These are phyloP conservation scores for Sturnus vulgaris DNA, from an alignment of 2,113 vertebrate genomes.

Conservation along the genomic window DNA sequence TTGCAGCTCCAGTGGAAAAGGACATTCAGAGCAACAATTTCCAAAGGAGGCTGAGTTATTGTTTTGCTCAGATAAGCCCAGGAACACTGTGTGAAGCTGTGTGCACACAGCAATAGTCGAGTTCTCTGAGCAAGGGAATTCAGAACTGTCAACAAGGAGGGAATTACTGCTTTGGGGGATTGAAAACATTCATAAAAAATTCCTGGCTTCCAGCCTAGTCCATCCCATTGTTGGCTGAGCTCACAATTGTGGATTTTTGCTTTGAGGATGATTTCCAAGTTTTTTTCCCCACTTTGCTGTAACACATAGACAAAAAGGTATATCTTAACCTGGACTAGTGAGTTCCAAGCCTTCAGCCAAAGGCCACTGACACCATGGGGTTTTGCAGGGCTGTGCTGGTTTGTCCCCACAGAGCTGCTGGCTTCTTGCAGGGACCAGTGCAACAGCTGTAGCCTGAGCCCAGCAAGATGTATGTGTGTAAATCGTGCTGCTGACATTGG, in stretches of 20 bases:
- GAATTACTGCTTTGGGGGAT: constrained; percentile 8
- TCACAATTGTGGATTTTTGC: background rate
- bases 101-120: background rate
- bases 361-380: background rate
- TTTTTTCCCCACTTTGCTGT: background rate
- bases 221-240: background rate
- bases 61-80: constrained; percentile 1
- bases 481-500: background rate
- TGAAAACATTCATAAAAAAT: constrained; percentile 24
- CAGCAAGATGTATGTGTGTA: background rate
- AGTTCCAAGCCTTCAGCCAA: background rate
- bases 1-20: fast-evolving
- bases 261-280: background rate
- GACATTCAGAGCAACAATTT: background rate
- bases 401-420: background rate
- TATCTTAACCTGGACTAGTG: background rate
- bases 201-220: constrained; percentile 28
- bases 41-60: background rate
- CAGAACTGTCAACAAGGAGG: constrained; percentile 39
- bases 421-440: background rate
- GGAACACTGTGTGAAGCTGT: constrained; percentile 1
- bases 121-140: constrained; percentile 5
- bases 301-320: background rate
- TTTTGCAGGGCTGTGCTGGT: background rate
- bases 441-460: background rate